Evolutionary conservation across 2,113 vertebrate species (phyloP).

Genomic region (Fulmarus glacialis): DNA sequence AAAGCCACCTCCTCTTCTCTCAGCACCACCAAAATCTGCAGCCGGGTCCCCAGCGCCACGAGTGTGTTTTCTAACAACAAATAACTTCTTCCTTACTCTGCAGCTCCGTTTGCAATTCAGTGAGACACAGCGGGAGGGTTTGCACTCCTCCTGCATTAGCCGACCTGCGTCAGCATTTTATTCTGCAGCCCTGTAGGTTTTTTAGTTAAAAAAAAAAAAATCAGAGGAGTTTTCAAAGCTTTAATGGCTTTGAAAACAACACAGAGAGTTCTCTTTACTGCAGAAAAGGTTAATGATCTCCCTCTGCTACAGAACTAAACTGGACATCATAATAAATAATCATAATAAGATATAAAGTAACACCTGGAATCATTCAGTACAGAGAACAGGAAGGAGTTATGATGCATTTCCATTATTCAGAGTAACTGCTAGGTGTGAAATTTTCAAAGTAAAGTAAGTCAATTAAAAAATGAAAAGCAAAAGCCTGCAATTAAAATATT

Average conservation of each 20-base stretch:
- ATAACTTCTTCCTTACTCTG: background rate
- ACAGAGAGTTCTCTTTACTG: background rate
- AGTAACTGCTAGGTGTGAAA: background rate
- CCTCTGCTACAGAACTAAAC: slow-evolving; percentile 17
- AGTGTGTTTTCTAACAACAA: background rate
- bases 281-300: slow-evolving; percentile 45
- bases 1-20: background rate
- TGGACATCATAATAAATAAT: slow-evolving; percentile 47
- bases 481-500: background rate
- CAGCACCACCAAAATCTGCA: background rate
- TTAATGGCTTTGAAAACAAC: slow-evolving; percentile 55
- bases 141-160: background rate
- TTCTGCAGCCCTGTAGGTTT: background rate
- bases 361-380: background rate
- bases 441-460: background rate
- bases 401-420: background rate
- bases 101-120: background rate
- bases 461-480: background rate
- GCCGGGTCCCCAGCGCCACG: background rate
- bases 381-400: background rate
- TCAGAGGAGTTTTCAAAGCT: slow-evolving; percentile 25
- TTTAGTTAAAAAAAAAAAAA: background rate
- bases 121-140: background rate
- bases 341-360: slow-evolving; percentile 34
- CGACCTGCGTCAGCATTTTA: slow-evolving; percentile 30